A percentile compares a stretch with the other conserved stretches of the same genome.
Evolutionary conservation across 2,797 vertebrate species (phyloP).

Genomic region (Eidolon dupreanum): DNA sequence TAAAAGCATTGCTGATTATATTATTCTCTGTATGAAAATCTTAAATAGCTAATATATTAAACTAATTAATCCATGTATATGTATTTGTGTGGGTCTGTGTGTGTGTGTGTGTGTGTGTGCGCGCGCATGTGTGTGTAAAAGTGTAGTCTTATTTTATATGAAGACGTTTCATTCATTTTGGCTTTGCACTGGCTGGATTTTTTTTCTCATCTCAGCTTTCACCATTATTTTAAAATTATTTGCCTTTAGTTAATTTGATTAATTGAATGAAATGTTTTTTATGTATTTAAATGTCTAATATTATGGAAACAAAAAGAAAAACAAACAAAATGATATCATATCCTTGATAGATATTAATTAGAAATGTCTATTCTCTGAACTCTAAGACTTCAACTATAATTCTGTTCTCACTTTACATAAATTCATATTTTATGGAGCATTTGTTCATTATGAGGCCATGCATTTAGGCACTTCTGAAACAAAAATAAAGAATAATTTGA

Average conservation of each 20-base stretch:
- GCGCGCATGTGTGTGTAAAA: background rate
- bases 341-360: background rate
- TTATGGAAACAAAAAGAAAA: background rate
- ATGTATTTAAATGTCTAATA: background rate
- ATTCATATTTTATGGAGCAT: background rate
- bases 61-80: background rate
- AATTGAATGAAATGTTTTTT: background rate
- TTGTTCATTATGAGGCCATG: background rate
- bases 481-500: background rate
- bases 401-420: background rate
- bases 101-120: too few relatives aligned
- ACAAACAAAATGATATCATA: background rate
- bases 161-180: background rate
- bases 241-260: background rate
- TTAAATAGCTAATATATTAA: background rate
- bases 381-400: background rate
- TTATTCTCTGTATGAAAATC: background rate
- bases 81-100: background rate
- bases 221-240: background rate
- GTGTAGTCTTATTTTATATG: background rate
- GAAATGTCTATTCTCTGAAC: background rate
- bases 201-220: background rate
- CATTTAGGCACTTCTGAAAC: background rate
- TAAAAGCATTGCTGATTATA: background rate
- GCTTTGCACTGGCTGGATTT: background rate